A percentile compares a stretch with the other conserved stretches of the same genome.
Evolutionary conservation across 2,888 invertebrate genomes (phyloP).

Genomic region (Caenorhabditis sp.): DNA sequence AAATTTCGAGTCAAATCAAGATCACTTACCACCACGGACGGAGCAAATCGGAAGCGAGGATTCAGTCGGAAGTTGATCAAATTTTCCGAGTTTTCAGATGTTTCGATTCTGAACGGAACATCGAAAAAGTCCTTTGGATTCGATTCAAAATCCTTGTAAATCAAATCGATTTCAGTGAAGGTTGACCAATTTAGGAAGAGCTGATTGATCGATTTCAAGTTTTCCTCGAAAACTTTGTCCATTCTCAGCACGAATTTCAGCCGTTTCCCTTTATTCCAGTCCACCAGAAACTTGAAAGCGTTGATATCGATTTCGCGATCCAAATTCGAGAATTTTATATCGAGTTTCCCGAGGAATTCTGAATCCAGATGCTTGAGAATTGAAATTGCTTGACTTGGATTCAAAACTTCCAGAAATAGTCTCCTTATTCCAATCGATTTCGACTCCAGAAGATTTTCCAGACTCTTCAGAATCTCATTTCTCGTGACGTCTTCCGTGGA

Average conservation of each 20-base stretch:
- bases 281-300: no score
- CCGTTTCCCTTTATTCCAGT: no score
- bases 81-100: not conserved
- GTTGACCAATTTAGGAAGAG: not conserved
- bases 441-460: not conserved
- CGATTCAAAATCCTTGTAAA: not conserved
- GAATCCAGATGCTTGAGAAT: not conserved
- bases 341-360: not conserved
- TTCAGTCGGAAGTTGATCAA: not conserved
- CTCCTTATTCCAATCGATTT: not conserved
- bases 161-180: not conserved
- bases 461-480: not conserved
- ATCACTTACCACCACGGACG: not conserved
- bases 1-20: not conserved
- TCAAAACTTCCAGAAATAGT: not conserved
- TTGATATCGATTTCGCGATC: no score
- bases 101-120: not conserved
- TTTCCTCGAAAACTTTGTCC: not conserved
- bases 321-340: no score
- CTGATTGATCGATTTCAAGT: not conserved
- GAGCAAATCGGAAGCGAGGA: not conserved
- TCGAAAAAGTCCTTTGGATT: not conserved
- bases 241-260: not conserved
- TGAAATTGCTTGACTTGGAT: not conserved
- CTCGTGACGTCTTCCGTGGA: not conserved